Evolutionary conservation across 2,797 vertebrate genomes (phyloP).

Genomic region (Acipenser oxyrinchus): DNA sequence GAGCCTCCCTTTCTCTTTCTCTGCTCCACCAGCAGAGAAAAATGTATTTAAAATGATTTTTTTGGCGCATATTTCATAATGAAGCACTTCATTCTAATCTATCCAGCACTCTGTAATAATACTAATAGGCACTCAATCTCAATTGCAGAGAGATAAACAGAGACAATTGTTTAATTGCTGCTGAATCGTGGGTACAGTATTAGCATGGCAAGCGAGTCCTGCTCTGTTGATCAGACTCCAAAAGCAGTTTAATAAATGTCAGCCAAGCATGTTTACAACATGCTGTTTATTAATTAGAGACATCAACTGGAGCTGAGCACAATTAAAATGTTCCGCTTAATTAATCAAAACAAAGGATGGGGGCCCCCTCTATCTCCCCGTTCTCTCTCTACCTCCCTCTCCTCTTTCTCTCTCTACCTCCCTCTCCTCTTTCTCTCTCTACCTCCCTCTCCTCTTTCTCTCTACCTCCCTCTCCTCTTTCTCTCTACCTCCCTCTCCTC

Average conservation of each 20-base stretch:
- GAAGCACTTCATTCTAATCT: too few relatives aligned
- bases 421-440: neutral
- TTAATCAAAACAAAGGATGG: neutral
- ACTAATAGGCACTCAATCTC: too few relatives aligned
- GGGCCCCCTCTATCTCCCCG: neutral
- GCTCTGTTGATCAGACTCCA: too few relatives aligned
- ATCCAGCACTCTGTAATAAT: too few relatives aligned
- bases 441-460: neutral
- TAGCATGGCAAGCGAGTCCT: too few relatives aligned
- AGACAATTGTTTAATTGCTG: too few relatives aligned
- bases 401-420: neutral
- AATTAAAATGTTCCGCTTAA: neutral
- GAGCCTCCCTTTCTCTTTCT: too few relatives aligned
- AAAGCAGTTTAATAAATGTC: neutral
- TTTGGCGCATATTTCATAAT: too few relatives aligned
- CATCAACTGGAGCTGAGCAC: slow-evolving; percentile 1
- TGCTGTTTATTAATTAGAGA: slow-evolving; percentile 1
- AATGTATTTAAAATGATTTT: too few relatives aligned
- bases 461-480: neutral
- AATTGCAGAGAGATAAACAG: too few relatives aligned
- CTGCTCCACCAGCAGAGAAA: too few relatives aligned
- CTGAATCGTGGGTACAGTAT: too few relatives aligned
- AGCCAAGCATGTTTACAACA: slow-evolving; percentile 1
- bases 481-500: neutral
- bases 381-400: neutral